phyloP scores from a whole-genome alignment of 2,797 vertebrate species.

The Pantherophis vulpinus region DNA sequence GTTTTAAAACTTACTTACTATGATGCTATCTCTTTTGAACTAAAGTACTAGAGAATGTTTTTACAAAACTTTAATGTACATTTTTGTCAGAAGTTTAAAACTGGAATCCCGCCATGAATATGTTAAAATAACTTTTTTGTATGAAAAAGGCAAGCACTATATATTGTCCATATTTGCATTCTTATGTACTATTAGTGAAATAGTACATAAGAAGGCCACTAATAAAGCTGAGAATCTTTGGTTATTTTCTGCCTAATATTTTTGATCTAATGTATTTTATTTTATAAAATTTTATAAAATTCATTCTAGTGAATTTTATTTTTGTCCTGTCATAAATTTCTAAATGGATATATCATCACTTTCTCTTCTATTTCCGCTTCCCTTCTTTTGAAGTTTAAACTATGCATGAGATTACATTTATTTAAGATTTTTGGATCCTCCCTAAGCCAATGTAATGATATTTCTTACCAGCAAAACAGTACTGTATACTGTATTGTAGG shows the following conservation, averaged over 20 bases:
- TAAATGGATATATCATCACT: background rate
- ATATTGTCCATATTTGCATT: background rate
- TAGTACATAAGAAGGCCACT: background rate
- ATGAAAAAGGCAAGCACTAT: background rate
- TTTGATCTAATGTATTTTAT: background rate
- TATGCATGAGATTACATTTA: background rate
- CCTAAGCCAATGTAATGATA: background rate
- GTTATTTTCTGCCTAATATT: background rate
- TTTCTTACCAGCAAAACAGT: background rate
- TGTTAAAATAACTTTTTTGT: background rate
- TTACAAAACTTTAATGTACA: background rate
- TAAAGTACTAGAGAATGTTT: background rate
- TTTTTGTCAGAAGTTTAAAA: background rate
- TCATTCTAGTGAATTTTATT: background rate
- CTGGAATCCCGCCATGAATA: background rate
- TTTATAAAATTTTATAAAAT: too few relatives aligned
- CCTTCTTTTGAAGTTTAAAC: background rate
- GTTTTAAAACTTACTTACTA: background rate
- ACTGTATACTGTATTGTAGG: background rate
- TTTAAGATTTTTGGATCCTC: slow-evolving; percentile 7
- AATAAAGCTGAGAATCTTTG: background rate
- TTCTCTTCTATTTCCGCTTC: background rate
- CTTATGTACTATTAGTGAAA: background rate
- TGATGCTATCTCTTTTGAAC: background rate
- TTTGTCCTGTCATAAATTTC: background rate